phyloP scores from a whole-genome alignment of 2,888 invertebrate genomes.

The Stegophylla sp. region DNA sequence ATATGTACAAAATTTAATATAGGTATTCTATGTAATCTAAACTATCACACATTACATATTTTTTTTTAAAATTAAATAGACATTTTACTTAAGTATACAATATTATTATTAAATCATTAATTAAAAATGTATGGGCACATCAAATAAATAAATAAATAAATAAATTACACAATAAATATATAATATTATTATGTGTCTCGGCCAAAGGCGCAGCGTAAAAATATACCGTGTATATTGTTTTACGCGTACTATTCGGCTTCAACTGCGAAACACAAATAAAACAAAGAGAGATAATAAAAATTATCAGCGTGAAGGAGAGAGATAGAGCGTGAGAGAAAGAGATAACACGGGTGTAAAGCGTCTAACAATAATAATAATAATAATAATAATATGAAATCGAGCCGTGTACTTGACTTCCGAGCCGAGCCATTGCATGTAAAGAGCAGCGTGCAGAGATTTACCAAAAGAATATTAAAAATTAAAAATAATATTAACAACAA shows the following conservation, averaged over 20 bases:
- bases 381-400: not conserved
- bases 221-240: too few species aligned
- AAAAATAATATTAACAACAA: too few species aligned
- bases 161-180: not conserved
- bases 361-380: not conserved
- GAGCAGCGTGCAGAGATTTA: slow-evolving; percentile 58
- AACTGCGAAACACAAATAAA: not conserved
- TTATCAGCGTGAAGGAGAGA: not conserved
- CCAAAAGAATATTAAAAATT: slow-evolving; percentile 17
- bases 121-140: slow-evolving; percentile 10
- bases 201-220: not conserved
- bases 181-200: not conserved
- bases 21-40: not conserved
- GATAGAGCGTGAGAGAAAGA: not conserved
- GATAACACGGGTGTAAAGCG: not conserved
- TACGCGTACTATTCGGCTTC: not conserved
- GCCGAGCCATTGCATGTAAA: slow-evolving; percentile 6
- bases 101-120: not conserved
- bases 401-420: not conserved
- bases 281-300: not conserved
- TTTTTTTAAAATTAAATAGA: not conserved
- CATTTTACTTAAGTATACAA: too few species aligned
- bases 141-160: slow-evolving; percentile 12
- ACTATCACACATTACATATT: not conserved
- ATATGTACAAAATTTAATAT: not conserved